phyloP scores from a whole-genome alignment of 1,140 invertebrate genomes.

The Leguminivora glycinivorella region DNA sequence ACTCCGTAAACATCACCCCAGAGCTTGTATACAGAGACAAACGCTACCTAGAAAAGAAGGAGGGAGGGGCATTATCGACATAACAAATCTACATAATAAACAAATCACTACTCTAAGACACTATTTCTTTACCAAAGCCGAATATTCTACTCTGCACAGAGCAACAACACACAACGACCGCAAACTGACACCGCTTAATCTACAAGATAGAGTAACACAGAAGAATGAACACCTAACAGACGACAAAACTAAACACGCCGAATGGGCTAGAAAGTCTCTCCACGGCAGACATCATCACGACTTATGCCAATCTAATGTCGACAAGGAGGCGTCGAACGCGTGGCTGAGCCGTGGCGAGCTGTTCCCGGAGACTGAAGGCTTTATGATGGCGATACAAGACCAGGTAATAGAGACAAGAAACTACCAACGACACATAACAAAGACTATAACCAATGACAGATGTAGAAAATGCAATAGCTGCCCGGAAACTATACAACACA shows the following conservation, averaged over 20 bases:
- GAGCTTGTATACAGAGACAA: conserved; percentile 22
- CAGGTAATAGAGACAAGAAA: conserved; percentile 17
- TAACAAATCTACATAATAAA: conserved; percentile 25
- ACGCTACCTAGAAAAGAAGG: conserved; percentile 26
- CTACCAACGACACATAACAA: conserved; percentile 17
- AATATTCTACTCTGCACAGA: conserved; percentile 15
- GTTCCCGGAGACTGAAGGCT: conserved; percentile 9
- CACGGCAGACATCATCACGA: too few species aligned
- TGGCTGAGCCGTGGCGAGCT: conserved; percentile 21
- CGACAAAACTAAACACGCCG: conserved; percentile 3
- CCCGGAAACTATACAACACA: too few species aligned
- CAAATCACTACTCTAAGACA: conserved; percentile 14
- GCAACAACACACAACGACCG: neutral
- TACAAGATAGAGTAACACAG: neutral
- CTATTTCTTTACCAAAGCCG: conserved; percentile 1
- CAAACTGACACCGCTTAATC: neutral
- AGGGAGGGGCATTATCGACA: conserved; percentile 19
- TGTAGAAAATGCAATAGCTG: too few species aligned
- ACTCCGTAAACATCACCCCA: conserved; percentile 29
- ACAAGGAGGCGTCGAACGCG: too few species aligned
- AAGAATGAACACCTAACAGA: conserved; percentile 17
- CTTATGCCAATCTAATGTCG: too few species aligned
- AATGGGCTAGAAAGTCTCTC: too few species aligned
- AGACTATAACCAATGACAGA: neutral
- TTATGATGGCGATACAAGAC: conserved; percentile 1